Percentiles rank a stretch among this genome's conserved stretches.
phyloP scores from a whole-genome alignment of 2,113 vertebrate species.

The Tautogolabrus adspersus region DNA sequence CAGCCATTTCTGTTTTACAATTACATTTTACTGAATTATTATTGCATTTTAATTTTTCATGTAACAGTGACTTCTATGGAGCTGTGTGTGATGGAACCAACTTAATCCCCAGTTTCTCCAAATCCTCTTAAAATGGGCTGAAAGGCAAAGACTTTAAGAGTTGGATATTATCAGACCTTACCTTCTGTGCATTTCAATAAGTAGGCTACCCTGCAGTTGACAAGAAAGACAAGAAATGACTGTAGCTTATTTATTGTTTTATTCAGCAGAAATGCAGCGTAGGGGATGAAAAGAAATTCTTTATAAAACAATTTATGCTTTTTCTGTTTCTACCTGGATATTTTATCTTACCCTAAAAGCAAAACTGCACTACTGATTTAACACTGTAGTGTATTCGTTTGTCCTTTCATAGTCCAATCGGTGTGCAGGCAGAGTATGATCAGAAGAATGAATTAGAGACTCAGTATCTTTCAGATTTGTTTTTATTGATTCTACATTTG shows the following conservation, averaged over 20 bases:
- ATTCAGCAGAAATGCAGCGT: constrained; percentile 31
- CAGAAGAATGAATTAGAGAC: background rate
- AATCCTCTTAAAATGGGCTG: constrained; percentile 67
- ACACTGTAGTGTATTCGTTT: background rate
- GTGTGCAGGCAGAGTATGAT: background rate
- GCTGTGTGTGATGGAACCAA: constrained; percentile 43
- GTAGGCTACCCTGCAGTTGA: background rate
- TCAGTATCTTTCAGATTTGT: background rate
- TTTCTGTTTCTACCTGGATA: background rate
- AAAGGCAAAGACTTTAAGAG: constrained; percentile 46
- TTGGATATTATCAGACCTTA: constrained; percentile 3
- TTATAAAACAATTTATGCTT: background rate
- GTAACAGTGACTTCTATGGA: background rate
- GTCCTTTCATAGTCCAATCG: background rate
- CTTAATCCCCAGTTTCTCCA: constrained; percentile 63
- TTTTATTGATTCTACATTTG: constrained; percentile 11
- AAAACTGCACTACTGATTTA: background rate
- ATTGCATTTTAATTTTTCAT: constrained; percentile 14
- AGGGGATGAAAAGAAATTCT: constrained; percentile 1
- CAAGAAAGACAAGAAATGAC: constrained; percentile 12
- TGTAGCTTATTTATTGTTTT: constrained; percentile 39
- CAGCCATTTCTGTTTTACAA: background rate
- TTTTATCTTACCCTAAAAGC: constrained; percentile 15
- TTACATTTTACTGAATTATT: background rate
- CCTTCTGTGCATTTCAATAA: constrained; percentile 33